Conservation (phyloP, 2,888 invertebrate genomes). For the Drosophila paracracens region DNA sequence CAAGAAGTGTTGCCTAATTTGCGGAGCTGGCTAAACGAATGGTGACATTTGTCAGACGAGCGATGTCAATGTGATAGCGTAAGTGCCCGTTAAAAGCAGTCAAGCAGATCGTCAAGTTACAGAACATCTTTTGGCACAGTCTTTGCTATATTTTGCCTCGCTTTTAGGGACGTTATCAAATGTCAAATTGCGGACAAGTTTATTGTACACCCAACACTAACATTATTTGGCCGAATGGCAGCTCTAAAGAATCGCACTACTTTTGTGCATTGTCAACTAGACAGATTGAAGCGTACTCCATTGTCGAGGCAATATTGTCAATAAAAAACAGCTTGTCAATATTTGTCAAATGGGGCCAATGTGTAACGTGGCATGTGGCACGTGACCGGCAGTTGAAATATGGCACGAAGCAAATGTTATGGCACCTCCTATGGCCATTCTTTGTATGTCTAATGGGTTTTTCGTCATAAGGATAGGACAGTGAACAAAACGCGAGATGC, state of each 20-base stretch:
- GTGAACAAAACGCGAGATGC: not conserved
- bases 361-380: conserved; percentile 56
- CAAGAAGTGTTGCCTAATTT: conserved; percentile 34
- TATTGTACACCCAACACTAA: conserved; percentile 35
- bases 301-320: conserved; percentile 45
- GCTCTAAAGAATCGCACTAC: conserved; percentile 16
- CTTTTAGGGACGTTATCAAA: conserved; percentile 30
- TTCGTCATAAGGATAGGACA: conserved; percentile 7
- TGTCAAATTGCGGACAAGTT: conserved; percentile 33
- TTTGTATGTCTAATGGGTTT: conserved; percentile 39
- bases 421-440: conserved; percentile 46
- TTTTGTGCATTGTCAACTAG: conserved; percentile 46
- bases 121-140: not conserved
- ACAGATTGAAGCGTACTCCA: conserved; percentile 61
- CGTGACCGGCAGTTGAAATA: conserved; percentile 29
- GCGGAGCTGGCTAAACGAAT: conserved; percentile 26
- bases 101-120: conserved; percentile 19
- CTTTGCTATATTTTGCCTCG: not conserved
- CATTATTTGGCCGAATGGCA: conserved; percentile 41
- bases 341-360: conserved; percentile 56
- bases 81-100: conserved; percentile 23
- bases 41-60: conserved; percentile 35
- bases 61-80: conserved; percentile 11
- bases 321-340: conserved; percentile 47
- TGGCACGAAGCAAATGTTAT: conserved; percentile 21